Percentiles rank a stretch among this genome's conserved stretches.
Conservation (phyloP, 2,888 invertebrate genomes). For the Xylota sylvarum region DNA sequence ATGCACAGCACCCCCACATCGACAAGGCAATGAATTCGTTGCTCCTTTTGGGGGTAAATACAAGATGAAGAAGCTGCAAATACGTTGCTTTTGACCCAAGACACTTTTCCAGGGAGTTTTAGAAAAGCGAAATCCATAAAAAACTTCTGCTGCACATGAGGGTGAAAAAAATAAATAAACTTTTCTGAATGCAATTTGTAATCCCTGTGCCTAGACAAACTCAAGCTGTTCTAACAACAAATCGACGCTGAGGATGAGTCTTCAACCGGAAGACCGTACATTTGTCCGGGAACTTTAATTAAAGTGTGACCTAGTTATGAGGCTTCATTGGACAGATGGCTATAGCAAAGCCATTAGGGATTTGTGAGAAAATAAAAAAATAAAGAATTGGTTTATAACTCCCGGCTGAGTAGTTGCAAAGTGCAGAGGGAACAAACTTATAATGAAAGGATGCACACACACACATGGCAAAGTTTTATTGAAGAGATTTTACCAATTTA, state of each 20-base stretch:
- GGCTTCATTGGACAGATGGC: constrained; percentile 22
- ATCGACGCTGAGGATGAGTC: too few species aligned
- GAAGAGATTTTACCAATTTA: not conserved
- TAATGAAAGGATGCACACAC: not conserved
- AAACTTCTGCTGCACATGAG: too few species aligned
- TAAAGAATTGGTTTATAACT: too few species aligned
- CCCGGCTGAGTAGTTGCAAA: too few species aligned
- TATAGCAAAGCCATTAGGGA: not conserved
- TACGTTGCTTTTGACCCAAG: constrained; percentile 15
- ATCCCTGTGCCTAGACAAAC: too few species aligned
- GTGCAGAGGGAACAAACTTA: too few species aligned
- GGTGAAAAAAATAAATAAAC: too few species aligned
- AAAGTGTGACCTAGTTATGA: constrained; percentile 51
- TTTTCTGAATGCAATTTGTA: too few species aligned
- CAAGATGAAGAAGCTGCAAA: constrained; percentile 23
- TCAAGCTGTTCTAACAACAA: too few species aligned
- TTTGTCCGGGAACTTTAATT: constrained; percentile 38
- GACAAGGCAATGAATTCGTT: too few species aligned
- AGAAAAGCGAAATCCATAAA: not conserved
- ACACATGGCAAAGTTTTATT: not conserved
- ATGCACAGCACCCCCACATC: too few species aligned
- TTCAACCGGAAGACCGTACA: too few species aligned
- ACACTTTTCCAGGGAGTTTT: constrained; percentile 20
- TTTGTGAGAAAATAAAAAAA: not conserved
- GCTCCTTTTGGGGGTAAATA: constrained; percentile 1